These are phyloP conservation scores for cattle (Bos taurus) DNA, from an alignment of 2,113 vertebrate species.

Conservation along the genomic window ARS-UCD2.0 NC_037330.1:49792501-49793000, in stretches of 20 bases:
- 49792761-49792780: conserved; percentile 94
- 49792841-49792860: conserved; percentile 73
- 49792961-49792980: neutral
- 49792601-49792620: conserved; percentile 89
- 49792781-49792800: conserved; percentile 83
- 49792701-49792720: conserved; percentile 84
- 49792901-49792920: conserved; percentile 66
- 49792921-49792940: conserved; percentile 83
- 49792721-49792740: conserved; percentile 71
- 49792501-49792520: neutral
- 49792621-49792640: conserved; percentile 94
- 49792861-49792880: conserved; percentile 78
- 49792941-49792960: conserved; percentile 14
- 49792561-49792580: neutral
- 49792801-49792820: conserved; percentile 78
- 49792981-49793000: neutral
- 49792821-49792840: conserved; percentile 73
- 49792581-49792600: conserved; percentile 45
- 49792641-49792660: conserved; percentile 87
- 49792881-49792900: conserved; percentile 84
- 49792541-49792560: neutral
- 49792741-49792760: conserved; percentile 91
- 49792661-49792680: conserved; percentile 84
- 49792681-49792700: conserved; percentile 93
- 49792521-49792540: neutral